Evolutionary conservation across 2,113 vertebrate species (phyloP).

Genomic region (Cottus gobio): DNA sequence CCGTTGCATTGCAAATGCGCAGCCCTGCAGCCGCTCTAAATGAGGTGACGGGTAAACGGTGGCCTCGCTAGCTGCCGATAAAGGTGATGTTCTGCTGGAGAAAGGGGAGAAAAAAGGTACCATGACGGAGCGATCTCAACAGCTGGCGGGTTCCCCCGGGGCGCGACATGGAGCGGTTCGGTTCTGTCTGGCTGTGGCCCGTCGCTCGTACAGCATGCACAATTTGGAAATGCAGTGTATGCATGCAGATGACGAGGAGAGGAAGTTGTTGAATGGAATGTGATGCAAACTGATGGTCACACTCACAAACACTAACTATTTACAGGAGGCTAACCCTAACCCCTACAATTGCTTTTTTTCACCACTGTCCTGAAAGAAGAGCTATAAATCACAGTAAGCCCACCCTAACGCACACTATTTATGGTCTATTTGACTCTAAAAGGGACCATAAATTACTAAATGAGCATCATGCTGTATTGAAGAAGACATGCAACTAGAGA

Average conservation of each 20-base stretch:
- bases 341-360: too few relatives aligned
- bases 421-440: neutral
- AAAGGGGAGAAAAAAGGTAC: slow-evolving; percentile 35
- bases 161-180: slow-evolving; percentile 25
- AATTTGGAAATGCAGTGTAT: neutral
- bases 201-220: neutral
- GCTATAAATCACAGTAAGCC: neutral
- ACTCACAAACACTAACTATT: neutral
- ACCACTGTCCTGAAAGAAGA: neutral
- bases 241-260: neutral
- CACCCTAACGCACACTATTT: neutral
- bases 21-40: slow-evolving; percentile 52
- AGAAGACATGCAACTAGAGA: neutral
- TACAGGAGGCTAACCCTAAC: neutral
- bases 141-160: slow-evolving; percentile 54
- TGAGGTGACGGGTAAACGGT: slow-evolving; percentile 51
- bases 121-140: slow-evolving; percentile 48
- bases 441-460: neutral
- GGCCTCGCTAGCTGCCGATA: slow-evolving; percentile 58
- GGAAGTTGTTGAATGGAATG: neutral
- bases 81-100: slow-evolving; percentile 57
- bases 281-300: neutral
- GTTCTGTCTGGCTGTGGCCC: slow-evolving; percentile 41
- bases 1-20: slow-evolving; percentile 22
- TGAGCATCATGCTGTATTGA: neutral